phyloP scores from a whole-genome alignment of 2,797 vertebrate species.

The Spinus pinus region DNA sequence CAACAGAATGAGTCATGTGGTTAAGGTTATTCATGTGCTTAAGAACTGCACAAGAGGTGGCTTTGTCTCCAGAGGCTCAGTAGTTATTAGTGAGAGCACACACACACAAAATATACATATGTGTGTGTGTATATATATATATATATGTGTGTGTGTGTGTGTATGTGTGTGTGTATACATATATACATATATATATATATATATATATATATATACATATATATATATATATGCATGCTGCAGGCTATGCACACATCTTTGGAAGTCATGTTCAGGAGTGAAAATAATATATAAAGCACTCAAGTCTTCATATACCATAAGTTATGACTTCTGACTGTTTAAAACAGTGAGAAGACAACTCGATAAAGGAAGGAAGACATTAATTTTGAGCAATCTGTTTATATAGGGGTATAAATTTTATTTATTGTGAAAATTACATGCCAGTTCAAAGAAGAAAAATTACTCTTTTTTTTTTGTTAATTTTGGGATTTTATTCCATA shows the following conservation, averaged over 20 bases:
- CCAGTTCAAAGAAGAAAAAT: neutral
- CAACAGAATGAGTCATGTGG: neutral
- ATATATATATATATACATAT: accelerated
- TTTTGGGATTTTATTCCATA: neutral
- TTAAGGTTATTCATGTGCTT: neutral
- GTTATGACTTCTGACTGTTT: neutral
- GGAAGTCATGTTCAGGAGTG: neutral
- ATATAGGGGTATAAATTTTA: neutral
- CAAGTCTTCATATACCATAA: neutral
- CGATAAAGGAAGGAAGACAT: neutral
- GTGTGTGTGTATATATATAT: accelerated
- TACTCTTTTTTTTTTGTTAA: neutral
- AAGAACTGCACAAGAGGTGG: neutral
- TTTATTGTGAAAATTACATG: neutral
- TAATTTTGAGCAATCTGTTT: neutral
- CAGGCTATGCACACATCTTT: neutral
- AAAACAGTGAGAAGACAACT: neutral
- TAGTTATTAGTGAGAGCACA: neutral
- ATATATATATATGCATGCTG: neutral
- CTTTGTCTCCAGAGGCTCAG: neutral
- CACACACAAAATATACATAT: accelerated
- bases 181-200: no score
- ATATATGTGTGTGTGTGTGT: accelerated
- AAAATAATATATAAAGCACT: neutral
- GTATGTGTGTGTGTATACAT: accelerated